These are phyloP conservation scores for Gasteruption jaculator DNA, from an alignment of 2,888 invertebrate genomes.

Conservation along the genomic window DNA sequence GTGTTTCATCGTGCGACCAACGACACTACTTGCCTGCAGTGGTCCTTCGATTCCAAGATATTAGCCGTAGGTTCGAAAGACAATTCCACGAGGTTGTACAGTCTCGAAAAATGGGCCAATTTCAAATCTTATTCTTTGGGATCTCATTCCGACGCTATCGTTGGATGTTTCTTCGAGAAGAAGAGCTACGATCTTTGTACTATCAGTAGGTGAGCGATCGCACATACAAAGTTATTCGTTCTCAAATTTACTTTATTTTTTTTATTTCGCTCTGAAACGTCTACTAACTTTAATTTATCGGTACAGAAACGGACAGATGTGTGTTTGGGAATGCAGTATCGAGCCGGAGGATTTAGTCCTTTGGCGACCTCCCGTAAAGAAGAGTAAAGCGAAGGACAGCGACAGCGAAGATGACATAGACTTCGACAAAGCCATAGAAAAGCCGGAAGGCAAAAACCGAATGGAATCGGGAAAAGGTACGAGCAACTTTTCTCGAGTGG, in stretches of 20 bases:
- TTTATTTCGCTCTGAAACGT: not conserved
- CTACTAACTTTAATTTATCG: conserved; percentile 4
- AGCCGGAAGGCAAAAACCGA: too few relatives aligned
- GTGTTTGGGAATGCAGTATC: conserved; percentile 81
- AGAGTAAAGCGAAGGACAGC: conserved; percentile 41
- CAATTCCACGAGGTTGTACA: conserved; percentile 79
- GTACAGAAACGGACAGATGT: conserved; percentile 73
- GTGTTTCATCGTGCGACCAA: conserved; percentile 80
- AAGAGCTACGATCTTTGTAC: conserved; percentile 81
- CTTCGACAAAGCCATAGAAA: conserved; percentile 57
- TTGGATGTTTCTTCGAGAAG: conserved; percentile 84
- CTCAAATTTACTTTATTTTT: not conserved
- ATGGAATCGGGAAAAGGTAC: too few relatives aligned
- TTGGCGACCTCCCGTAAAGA: conserved; percentile 55
- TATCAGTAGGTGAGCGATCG: conserved; percentile 55
- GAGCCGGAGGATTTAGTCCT: conserved; percentile 66
- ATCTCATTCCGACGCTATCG: conserved; percentile 80
- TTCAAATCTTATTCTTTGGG: conserved; percentile 73
- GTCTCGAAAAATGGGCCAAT: conserved; percentile 68
- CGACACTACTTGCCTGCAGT: conserved; percentile 81
- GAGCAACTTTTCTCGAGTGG: too few relatives aligned
- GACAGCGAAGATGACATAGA: conserved; percentile 63
- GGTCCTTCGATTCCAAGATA: conserved; percentile 88
- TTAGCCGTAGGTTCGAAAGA: conserved; percentile 90
- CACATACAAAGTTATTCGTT: conserved; percentile 3